Percentiles rank a stretch among this genome's conserved stretches.
Evolutionary conservation across 2,113 vertebrate species (phyloP).

Genomic region (Theristicus caerulescens): DNA sequence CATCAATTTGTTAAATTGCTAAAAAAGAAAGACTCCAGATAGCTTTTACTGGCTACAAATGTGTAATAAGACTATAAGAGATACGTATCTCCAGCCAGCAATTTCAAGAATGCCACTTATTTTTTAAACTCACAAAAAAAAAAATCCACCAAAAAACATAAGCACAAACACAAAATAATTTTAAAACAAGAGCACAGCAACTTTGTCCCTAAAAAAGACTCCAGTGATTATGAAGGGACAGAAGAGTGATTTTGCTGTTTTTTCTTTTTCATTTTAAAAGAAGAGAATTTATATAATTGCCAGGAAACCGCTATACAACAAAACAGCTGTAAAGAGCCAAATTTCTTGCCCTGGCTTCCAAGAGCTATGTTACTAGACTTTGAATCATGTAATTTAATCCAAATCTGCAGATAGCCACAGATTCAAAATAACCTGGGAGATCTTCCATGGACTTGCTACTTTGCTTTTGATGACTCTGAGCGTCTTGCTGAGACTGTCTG

Average conservation of each 20-base stretch:
- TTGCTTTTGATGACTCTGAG: not conserved
- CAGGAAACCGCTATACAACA: not conserved
- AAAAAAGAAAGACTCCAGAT: not conserved
- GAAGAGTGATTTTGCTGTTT: not conserved
- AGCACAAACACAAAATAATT: not conserved
- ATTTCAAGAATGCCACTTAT: not conserved
- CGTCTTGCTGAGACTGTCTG: not conserved
- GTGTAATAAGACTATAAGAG: not conserved
- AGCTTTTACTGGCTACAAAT: not conserved
- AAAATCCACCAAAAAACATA: not conserved
- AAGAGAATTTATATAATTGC: not conserved
- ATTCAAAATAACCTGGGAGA: not conserved
- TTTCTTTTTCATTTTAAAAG: not conserved
- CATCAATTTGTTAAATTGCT: not conserved
- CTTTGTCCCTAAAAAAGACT: not conserved
- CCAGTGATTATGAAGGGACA: not conserved
- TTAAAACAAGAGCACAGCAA: not conserved
- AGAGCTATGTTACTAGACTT: not conserved
- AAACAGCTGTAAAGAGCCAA: not conserved
- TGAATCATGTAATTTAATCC: not conserved
- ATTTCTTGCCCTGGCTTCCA: not conserved
- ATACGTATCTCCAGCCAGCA: not conserved
- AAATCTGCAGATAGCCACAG: not conserved
- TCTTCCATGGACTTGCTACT: not conserved
- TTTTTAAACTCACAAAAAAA: not conserved